phyloP scores from a whole-genome alignment of 2,888 invertebrate species.

The Notocelia uddmanniana region DNA sequence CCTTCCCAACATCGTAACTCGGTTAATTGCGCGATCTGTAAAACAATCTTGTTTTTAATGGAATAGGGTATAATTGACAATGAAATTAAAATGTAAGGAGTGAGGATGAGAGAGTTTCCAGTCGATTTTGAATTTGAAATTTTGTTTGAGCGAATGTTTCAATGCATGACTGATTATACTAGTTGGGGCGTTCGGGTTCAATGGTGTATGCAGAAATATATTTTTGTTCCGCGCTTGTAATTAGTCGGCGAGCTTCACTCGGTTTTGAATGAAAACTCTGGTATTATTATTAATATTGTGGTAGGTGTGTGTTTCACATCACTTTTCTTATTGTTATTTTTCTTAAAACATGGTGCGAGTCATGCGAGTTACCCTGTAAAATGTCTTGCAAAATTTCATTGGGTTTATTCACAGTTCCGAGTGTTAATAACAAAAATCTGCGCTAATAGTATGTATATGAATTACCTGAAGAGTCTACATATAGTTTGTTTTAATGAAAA shows the following conservation, averaged over 20 bases:
- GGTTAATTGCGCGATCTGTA: background rate
- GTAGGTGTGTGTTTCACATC: background rate
- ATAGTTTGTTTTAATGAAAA: no score
- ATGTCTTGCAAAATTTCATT: background rate
- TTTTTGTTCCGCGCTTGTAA: conserved; percentile 30
- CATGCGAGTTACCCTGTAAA: background rate
- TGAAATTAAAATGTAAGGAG: background rate
- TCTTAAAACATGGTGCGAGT: background rate
- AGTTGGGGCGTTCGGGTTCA: conserved; percentile 45
- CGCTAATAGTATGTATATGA: background rate
- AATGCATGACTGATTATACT: conserved; percentile 64
- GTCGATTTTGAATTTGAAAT: conserved; percentile 73
- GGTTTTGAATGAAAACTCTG: conserved; percentile 16
- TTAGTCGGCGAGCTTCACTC: conserved; percentile 22
- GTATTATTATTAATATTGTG: conserved; percentile 2
- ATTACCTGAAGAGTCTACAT: no score
- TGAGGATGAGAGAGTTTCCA: background rate
- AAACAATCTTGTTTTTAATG: background rate
- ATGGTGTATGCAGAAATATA: conserved; percentile 38
- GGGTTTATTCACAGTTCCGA: background rate
- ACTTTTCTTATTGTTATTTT: no score
- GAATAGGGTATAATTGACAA: background rate
- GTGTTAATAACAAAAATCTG: background rate
- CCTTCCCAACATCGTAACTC: conserved; percentile 1
- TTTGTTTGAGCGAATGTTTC: conserved; percentile 73